These are phyloP conservation scores for Protobothrops mucrosquamatus DNA, from an alignment of 2,113 vertebrate species.

Conservation along the genomic window DNA sequence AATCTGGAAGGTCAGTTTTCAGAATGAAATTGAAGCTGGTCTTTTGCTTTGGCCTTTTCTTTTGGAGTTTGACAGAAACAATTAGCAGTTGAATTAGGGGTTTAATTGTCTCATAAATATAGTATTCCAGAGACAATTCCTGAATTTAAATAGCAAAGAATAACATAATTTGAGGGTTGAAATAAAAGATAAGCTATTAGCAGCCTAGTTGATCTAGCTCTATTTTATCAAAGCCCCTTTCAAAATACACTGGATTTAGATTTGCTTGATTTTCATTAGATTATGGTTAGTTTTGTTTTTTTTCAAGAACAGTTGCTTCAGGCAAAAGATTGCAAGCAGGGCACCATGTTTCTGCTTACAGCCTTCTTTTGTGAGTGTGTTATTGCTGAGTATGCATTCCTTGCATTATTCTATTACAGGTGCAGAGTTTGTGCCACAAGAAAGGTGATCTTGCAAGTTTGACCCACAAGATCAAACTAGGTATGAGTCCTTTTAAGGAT, in stretches of 20 bases:
- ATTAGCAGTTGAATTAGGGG: not conserved
- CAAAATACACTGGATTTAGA: not conserved
- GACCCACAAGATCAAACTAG: slow-evolving; percentile 3
- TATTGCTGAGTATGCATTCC: not conserved
- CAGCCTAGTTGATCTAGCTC: not conserved
- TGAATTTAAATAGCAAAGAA: not conserved
- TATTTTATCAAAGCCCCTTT: not conserved
- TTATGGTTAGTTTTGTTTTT: not conserved
- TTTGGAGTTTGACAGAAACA: not conserved
- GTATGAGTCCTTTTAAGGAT: slow-evolving; percentile 5
- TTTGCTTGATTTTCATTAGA: not conserved
- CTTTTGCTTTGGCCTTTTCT: not conserved
- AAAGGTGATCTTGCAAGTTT: not conserved
- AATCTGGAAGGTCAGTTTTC: not conserved
- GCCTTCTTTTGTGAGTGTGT: not conserved
- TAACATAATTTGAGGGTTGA: not conserved
- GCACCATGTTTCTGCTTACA: not conserved
- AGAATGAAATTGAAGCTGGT: too few species aligned
- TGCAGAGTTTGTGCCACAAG: not conserved
- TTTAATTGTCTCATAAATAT: not conserved
- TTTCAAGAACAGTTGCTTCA: not conserved
- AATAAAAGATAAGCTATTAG: not conserved
- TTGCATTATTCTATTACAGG: not conserved
- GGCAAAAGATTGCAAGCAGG: not conserved
- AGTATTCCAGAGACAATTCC: not conserved